phyloP scores from a whole-genome alignment of 2,888 invertebrate genomes.

The Pristionchus exspectatus region DNA sequence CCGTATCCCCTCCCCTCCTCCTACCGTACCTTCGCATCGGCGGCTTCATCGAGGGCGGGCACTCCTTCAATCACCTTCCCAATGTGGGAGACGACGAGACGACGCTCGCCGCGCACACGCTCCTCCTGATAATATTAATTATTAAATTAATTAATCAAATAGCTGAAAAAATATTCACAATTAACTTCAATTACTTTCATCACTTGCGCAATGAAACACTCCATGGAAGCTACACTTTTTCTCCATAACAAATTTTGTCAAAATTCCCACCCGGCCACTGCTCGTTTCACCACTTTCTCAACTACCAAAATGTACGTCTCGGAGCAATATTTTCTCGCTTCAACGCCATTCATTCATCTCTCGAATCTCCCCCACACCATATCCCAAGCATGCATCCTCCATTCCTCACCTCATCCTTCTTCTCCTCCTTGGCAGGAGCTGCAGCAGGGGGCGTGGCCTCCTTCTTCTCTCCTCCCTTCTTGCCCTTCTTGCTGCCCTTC shows the following conservation, averaged over 20 bases:
- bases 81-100: constrained; percentile 39
- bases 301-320: too few species aligned
- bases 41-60: constrained; percentile 30
- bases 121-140: too few species aligned
- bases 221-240: too few species aligned
- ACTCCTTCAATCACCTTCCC: not conserved
- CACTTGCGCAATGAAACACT: too few species aligned
- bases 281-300: not conserved
- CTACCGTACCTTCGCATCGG: constrained; percentile 38
- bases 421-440: not conserved
- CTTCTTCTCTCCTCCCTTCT: constrained; percentile 16
- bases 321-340: not conserved
- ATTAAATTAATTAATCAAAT: too few species aligned
- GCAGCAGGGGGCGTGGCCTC: constrained; percentile 20
- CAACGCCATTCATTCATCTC: not conserved
- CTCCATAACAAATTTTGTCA: too few species aligned
- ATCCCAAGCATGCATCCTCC: not conserved
- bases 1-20: not conserved
- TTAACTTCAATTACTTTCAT: not conserved
- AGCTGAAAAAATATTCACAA: too few species aligned
- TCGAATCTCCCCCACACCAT: not conserved
- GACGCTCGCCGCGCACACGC: constrained; percentile 28
- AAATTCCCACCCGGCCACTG: not conserved
- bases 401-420: not conserved
- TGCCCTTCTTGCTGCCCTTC: constrained; percentile 18